Evolutionary conservation across 2,113 vertebrate genomes (phyloP), one percentile per base, ranked within the genome.

Genomic region (Eolophus roseicapilla): DNA sequence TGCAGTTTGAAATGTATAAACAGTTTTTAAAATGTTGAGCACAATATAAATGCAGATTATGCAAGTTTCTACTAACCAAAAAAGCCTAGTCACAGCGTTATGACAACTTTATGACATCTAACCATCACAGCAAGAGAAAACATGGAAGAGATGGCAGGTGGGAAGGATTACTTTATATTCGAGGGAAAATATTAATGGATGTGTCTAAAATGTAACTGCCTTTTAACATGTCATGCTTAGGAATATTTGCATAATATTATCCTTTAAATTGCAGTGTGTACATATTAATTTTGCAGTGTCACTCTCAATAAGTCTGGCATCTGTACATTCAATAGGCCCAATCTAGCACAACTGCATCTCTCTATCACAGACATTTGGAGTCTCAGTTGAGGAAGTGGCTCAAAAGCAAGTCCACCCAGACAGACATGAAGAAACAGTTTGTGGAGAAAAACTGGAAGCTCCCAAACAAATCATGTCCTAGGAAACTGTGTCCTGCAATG

Each of bases 211-310:
- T 69, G 59, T 75, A 96, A 83, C 86, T 95, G 68, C 31, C 73
- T 95, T 90, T 90, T 90, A 90, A 88, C 20, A 8, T 88, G 76
- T 77, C 82, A 63, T 81, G 60, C 65, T 90, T 88, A 75, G 47
- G 83, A 95, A 95, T 94, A 96, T 93, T 96, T 94, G 90, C 92
- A 94, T 94, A 91, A 92, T 82, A 75, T 93, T 92, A 88, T 84
- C 62, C 69, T 92, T 95, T 87, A 92, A 84, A 93, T 67, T 89
- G 74, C 74, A 82, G 52, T 63, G 77, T 82, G 80, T 93, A 93
- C 65, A 59, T 62, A 86, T 75, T 90, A 81, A 86, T 94, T 88
- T 92, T 78, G 78, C 65, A 82, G 37, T 88, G 67, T 94, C 84
- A 80, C 64, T 88, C 35, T 46, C 63, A 82, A 1, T 69, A 73